Base-by-base conservation (phyloP, 1,140 invertebrate genomes). In the Agrypnia vestita region DNA sequence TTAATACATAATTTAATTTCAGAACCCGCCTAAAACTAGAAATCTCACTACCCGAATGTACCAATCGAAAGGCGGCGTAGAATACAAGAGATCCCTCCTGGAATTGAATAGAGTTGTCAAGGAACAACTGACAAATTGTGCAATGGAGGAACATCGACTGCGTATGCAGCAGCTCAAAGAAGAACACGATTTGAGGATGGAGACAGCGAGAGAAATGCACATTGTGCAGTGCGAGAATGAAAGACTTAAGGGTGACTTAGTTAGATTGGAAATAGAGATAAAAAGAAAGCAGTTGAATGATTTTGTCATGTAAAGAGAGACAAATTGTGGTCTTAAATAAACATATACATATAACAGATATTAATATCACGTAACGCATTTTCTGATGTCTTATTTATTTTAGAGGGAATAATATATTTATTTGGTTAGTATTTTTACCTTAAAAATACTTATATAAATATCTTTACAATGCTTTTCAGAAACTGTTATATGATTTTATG, bases 241-340 rank as follows among this genome's bases (percentile, higher is more conserved):
- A 49, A 53, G 82, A 51, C 72, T 83, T 13, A 80, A 76, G 59
- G 73, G 43, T 8, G 82, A 83, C 56, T 51, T 83, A 10, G 53
- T 80, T 9, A 75, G 79, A 49, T 67, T 83, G 6, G 82, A 83
- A 55, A 83, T 83, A 21, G 79, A 83, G 55, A 79, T 83, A 4
- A 83, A 71, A 49, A 80, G 77, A 73, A 83, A 83, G 19, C 82
- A 83, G 43, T 62, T 83, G 11, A 80, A 83, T 75, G 79, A 80
- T 43, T 83, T 78, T 78, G 81, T 83, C 12, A 80, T 83, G 17
- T 83, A 80, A 59, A 15, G 4, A 15, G 13, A 44, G 10, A 67
- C 10, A 35, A 35, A 35, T 35, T 35, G 6, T 3, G 6, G 6
- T 35, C 6, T 35, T 35, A 35, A 35, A 35, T 35, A n/a, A n/a